Evolutionary conservation across 2,888 invertebrate genomes (phyloP), one percentile per base, ranked within the genome.

Genomic region (Drosophila mettleri): DNA sequence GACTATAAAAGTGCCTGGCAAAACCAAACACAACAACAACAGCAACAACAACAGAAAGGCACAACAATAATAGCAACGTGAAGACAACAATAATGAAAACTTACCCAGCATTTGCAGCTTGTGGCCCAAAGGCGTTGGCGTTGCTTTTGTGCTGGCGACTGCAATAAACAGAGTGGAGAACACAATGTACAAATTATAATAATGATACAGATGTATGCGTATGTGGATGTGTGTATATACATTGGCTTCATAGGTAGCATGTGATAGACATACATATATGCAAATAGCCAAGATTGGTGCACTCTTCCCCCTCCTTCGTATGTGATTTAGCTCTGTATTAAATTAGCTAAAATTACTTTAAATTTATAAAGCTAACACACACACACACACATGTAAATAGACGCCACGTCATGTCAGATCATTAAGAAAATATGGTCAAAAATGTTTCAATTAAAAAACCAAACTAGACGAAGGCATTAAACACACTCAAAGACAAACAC

Each of bases 371-470:
- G 60, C 55, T 20, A 45, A 57, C 8, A 14, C 59, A 58, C 27
- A 45, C 12, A 33, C 27, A 33, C 5, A 20, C 8, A 6, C 7
- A n/a, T 55, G 46, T 29, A 53, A 72, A 69, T 71, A 74, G 86
- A 84, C 79, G 84, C 84, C 85, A 80, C 80, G 86, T 80, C 86
- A 84, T 82, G 84, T 84, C 80, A 70, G 77, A 82, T 86, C 85
- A 85, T 86, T 86, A 86, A 72, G 82, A 80, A 82, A 86, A 86
- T 86, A 83, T 86, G 85, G 85, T 77, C 80, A 86, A 80, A 86
- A 86, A 86, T 86, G 85, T 86, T 86, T 86, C 85, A 86, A 86
- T 86, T 86, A 86, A 84, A 68, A 72, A 74, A 55, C 65, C 67
- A 75, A 80, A 76, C 74, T 78, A 78, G 67, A 73, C 63, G 69